A percentile compares a stretch with the other conserved stretches of the same genome.
Conservation (phyloP, 2,888 invertebrate genomes). For the Eupithecia abbreviata region DNA sequence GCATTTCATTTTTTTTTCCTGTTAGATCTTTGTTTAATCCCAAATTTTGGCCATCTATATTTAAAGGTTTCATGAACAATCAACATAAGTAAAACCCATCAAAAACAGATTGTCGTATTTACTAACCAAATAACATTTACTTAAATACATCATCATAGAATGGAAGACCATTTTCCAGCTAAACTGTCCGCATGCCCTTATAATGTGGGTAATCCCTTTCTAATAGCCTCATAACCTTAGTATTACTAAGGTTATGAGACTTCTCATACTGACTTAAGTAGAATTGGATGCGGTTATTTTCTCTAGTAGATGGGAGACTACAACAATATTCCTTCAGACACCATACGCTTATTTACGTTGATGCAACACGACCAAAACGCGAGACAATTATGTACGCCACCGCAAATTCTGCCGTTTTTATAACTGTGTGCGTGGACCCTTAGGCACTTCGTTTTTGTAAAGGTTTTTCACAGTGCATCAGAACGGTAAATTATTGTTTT, state of each 20-base stretch:
- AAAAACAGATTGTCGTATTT: constrained; percentile 8
- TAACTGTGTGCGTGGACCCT: constrained; percentile 45
- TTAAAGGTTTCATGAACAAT: neutral
- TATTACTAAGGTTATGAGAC: neutral
- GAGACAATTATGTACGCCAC: constrained; percentile 62
- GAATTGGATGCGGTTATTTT: neutral
- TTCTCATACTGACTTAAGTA: neutral
- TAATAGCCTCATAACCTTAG: neutral
- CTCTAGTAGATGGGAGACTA: constrained; percentile 43
- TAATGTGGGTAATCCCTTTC: neutral
- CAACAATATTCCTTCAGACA: constrained; percentile 57
- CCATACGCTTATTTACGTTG: constrained; percentile 43
- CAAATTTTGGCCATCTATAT: neutral
- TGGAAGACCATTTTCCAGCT: neutral
- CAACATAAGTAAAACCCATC: neutral
- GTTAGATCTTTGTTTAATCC: too few relatives aligned
- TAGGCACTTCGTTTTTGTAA: constrained; percentile 20
- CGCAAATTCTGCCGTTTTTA: constrained; percentile 52
- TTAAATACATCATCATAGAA: neutral
- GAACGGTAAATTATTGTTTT: constrained; percentile 8
- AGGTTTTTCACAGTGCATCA: constrained; percentile 20
- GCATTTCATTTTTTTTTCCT: too few relatives aligned
- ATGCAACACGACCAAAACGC: constrained; percentile 58
- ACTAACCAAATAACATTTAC: neutral
- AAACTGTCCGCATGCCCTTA: neutral